Evolutionary conservation across 2,888 invertebrate genomes (phyloP), one percentile per base, ranked within the genome.

Genomic region (Pasiphila rectangulata): DNA sequence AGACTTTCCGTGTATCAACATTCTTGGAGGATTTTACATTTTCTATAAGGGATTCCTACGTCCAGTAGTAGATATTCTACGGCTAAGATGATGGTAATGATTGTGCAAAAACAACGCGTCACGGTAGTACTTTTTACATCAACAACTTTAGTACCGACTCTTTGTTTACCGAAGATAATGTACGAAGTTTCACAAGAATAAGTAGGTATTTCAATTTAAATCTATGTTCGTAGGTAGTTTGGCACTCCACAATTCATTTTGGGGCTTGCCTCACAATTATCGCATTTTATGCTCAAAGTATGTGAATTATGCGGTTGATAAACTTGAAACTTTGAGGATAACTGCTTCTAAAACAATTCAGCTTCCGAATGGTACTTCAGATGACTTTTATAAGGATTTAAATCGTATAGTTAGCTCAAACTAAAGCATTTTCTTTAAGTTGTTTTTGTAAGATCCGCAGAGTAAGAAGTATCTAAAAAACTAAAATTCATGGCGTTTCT

Each of bases 211-310:
- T 32, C 17, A 32, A 32, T 32, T 17, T 17, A 32, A 9, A 32
- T 19, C 32, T 19, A 17, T 32, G 32, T 32, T 32, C 10, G 32
- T 83, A 73, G 16, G 32, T 32, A 32, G 32, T 32, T 32, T 32
- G 32, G 79, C 42, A 27, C 21, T 45, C 34, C 39, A 21, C 24
- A 38, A 25, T 45, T 32, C 32, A 46, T 46, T 35, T 40, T 21
- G 34, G 12, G 32, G 9, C 12, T 36, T 15, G 30, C 41, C 41
- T 9, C 25, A 20, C 30, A 47, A 47, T 41, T 47, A 37, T 37
- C 30, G 35, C 34, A 40, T 37, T 37, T 37, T 37, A 37, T 42
- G 30, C 24, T 36, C 10, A 36, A 46, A 40, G 36, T 41, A 41
- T 40, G 40, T 24, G 41, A 47, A 20, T 41, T 37, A 46, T 41